Conservation (phyloP, 2,797 vertebrate genomes). For the Sebastes itinus region DNA sequence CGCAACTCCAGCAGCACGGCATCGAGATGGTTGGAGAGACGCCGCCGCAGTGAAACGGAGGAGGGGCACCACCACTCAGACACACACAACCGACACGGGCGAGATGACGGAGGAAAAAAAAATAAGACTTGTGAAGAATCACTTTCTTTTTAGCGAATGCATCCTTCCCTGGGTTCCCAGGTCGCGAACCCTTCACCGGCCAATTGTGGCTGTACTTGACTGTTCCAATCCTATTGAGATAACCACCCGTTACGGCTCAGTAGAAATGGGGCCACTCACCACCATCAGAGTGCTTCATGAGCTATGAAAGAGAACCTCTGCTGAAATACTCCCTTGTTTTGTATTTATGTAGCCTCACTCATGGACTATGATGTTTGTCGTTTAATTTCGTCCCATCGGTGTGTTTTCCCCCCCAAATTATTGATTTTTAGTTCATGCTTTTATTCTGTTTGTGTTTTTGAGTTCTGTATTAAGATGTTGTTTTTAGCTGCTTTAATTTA, state of each 20-base stretch:
- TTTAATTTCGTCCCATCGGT: slow-evolving; percentile 29
- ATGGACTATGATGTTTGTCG: slow-evolving; percentile 59
- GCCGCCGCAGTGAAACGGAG: slow-evolving; percentile 65
- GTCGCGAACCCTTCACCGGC: slow-evolving; percentile 47
- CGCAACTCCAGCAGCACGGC: slow-evolving; percentile 89
- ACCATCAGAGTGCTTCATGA: slow-evolving; percentile 45
- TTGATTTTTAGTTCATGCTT: slow-evolving; percentile 60
- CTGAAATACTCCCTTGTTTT: slow-evolving; percentile 56
- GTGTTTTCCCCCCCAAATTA: slow-evolving; percentile 1
- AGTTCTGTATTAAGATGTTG: slow-evolving; percentile 70
- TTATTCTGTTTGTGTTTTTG: slow-evolving; percentile 66
- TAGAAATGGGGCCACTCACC: slow-evolving; percentile 57
- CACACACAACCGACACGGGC: slow-evolving; percentile 3
- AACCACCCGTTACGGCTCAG: slow-evolving; percentile 51
- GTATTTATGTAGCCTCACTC: slow-evolving; percentile 71
- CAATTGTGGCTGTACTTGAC: slow-evolving; percentile 63
- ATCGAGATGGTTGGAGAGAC: slow-evolving; percentile 85
- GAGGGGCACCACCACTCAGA: slow-evolving; percentile 41
- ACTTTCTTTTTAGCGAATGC: slow-evolving; percentile 55
- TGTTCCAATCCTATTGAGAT: slow-evolving; percentile 63
- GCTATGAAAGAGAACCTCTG: slow-evolving; percentile 41
- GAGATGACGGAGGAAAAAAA: neutral
- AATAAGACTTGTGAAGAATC: slow-evolving; percentile 59
- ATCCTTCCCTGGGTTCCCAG: slow-evolving; percentile 54
- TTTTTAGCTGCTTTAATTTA: slow-evolving; percentile 81